A percentile compares a stretch with the other conserved stretches of the same genome.
phyloP scores from a whole-genome alignment of 2,888 invertebrate genomes.

The Bembecia ichneumoniformis region DNA sequence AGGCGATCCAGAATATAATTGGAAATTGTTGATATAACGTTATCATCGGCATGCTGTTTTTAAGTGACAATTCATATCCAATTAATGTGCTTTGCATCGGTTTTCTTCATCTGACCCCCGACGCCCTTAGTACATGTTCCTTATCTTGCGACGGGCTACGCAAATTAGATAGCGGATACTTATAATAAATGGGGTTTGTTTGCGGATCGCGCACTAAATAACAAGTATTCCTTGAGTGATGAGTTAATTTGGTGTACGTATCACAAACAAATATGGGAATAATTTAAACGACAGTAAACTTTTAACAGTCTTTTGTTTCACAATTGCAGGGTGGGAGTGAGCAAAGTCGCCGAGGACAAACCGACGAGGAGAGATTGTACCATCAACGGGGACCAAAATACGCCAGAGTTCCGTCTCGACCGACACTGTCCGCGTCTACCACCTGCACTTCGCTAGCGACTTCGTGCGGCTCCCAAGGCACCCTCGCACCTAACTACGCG shows the following conservation, averaged over 20 bases:
- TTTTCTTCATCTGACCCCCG: conserved; percentile 56
- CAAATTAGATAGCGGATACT: conserved; percentile 55
- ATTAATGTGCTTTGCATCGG: conserved; percentile 33
- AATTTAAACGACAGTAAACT: neutral
- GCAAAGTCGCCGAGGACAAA: conserved; percentile 51
- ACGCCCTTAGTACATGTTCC: conserved; percentile 39
- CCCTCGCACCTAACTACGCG: conserved; percentile 56
- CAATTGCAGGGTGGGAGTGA: conserved; percentile 58
- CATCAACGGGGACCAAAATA: conserved; percentile 56
- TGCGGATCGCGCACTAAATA: conserved; percentile 52
- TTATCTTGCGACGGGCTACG: conserved; percentile 51
- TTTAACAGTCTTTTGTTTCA: conserved; percentile 6
- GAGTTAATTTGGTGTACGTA: conserved; percentile 16
- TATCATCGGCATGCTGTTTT: conserved; percentile 53
- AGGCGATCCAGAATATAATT: too few relatives aligned
- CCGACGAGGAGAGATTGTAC: conserved; percentile 60
- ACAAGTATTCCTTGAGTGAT: conserved; percentile 37
- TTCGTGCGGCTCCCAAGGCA: conserved; percentile 62
- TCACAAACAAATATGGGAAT: neutral
- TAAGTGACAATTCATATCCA: conserved; percentile 48
- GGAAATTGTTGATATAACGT: conserved; percentile 25
- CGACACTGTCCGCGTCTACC: conserved; percentile 72
- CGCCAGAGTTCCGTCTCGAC: conserved; percentile 61
- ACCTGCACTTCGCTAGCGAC: conserved; percentile 74
- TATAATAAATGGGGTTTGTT: conserved; percentile 63